These are phyloP conservation scores for Drosophila engyochracea DNA, from an alignment of 2,888 invertebrate genomes.

Conservation along the genomic window DNA sequence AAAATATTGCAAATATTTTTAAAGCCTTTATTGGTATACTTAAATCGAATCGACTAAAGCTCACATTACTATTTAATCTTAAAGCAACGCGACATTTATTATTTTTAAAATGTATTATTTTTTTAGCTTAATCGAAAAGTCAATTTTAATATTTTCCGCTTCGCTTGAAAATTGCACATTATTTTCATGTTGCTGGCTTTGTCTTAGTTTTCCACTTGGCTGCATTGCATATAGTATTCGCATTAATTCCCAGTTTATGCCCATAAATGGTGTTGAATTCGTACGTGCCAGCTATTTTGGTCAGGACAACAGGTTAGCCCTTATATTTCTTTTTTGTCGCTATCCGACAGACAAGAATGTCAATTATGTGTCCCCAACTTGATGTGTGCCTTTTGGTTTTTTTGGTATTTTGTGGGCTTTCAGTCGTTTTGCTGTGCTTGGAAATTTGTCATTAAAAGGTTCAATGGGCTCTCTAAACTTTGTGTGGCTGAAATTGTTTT, in stretches of 20 bases:
- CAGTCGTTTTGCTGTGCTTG: not conserved
- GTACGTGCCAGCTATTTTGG: not conserved
- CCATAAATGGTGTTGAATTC: not conserved
- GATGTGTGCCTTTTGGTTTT: slow-evolving; percentile 1
- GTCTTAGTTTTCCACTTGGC: slow-evolving; percentile 26
- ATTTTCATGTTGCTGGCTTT: slow-evolving; percentile 20
- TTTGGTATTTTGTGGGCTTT: not conserved
- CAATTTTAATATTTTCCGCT: slow-evolving; percentile 38
- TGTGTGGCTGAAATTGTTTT: not conserved
- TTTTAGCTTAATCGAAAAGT: slow-evolving; percentile 26
- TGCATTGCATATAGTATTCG: slow-evolving; percentile 12
- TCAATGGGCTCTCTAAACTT: not conserved
- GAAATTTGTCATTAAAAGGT: slow-evolving; percentile 3
- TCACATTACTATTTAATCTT: not conserved
- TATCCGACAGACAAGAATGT: slow-evolving; percentile 4
- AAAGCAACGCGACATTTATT: not conserved
- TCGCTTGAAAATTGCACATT: slow-evolving; percentile 21
- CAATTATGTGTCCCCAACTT: slow-evolving; percentile 18
- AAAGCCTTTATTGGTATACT: not conserved
- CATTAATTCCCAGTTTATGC: slow-evolving; percentile 7
- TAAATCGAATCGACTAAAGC: not conserved
- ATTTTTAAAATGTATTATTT: not conserved
- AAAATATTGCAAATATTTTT: not conserved
- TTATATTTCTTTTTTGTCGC: not conserved
- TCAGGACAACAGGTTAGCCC: not conserved